Evolutionary conservation across 2,113 vertebrate genomes (phyloP), one percentile per base, ranked within the genome.

Genomic region (Gavia stellata): DNA sequence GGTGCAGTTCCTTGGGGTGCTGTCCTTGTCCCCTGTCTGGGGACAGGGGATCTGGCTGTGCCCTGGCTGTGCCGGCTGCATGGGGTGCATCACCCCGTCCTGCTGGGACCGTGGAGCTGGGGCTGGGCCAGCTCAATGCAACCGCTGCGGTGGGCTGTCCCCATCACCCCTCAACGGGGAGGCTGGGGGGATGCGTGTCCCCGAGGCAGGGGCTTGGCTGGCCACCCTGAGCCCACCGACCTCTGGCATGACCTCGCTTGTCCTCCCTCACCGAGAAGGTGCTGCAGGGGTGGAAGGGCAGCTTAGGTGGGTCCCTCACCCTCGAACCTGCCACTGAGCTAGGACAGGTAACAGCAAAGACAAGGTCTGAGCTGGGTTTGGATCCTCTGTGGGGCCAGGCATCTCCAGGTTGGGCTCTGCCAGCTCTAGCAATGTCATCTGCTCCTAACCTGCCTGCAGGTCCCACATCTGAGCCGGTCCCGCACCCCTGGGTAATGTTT

Each of bases 151-250:
- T 79, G 55, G 31, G 50, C 24, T n/a, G 34, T 66, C 20, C 24
- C 18, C 10, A 5, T 21, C 44, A 34, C 12, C 44, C 17, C 44
- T 55, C 17, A 20, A 3, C 0, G 8, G 20, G 17, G 19, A 36
- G 13, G 4, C 34, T 42, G 25, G n/a, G 13, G 47, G 17, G 1
- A n/a, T 11, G 7, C 0, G 0, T 6, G 2, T 12, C 16, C 58
- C 15, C 2, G 1, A 11, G 38, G 20, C 23, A 34, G 81, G 21
- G 29, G 12, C 20, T 67, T 40, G 53, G 25, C 58, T 90, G 79
- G 33, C 20, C 3, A 9, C 62, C 33, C 24, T 0, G 1, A 62
- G 36, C 24, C 26, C 29, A 29, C 38, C 65, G 65, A 50, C 17
- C 36, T 56, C 66, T 31, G 55, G 23, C 38, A 42, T 17, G 38